Percentiles rank a stretch among this genome's conserved stretches.
Evolutionary conservation across 2,888 invertebrate species (phyloP).

Genomic region (Pseudococcus viburni): DNA sequence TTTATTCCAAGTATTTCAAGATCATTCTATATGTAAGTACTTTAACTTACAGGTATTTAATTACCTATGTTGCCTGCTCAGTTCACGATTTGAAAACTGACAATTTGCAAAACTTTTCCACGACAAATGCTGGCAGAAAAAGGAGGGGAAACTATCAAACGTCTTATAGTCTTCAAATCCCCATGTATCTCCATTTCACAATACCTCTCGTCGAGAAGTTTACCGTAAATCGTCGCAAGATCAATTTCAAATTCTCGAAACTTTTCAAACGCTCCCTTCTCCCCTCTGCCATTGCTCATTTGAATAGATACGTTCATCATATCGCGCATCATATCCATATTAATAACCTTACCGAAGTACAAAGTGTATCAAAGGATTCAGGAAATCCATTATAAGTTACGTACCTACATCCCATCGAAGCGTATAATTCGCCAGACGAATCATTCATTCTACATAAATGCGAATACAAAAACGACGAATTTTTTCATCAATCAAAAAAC

Average conservation of each 20-base stretch:
- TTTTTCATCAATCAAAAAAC: not conserved
- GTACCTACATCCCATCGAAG: not conserved
- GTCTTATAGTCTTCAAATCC: not conserved
- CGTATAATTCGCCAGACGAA: not conserved
- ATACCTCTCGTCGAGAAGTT: not conserved
- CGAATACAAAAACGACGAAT: slow-evolving; percentile 20
- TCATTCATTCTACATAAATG: not conserved
- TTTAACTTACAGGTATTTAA: no score
- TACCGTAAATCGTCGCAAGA: not conserved
- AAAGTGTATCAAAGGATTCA: slow-evolving; percentile 14
- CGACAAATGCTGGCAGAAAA: not conserved
- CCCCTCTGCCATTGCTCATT: not conserved
- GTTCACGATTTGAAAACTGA: no score
- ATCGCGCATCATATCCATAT: not conserved
- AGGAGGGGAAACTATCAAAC: not conserved
- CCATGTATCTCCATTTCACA: not conserved
- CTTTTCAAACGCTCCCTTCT: not conserved
- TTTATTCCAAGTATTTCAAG: no score
- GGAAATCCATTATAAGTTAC: slow-evolving; percentile 3
- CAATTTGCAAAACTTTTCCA: no score
- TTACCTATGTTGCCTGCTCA: no score
- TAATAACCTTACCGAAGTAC: not conserved
- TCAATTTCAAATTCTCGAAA: slow-evolving; percentile 8
- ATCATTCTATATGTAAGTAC: no score
- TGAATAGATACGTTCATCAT: not conserved